A percentile compares a stretch with the other conserved stretches of the same genome.
These are phyloP conservation scores for Coptotermes formosanus DNA, from an alignment of 1,140 invertebrate species.

Conservation along the genomic window DNA sequence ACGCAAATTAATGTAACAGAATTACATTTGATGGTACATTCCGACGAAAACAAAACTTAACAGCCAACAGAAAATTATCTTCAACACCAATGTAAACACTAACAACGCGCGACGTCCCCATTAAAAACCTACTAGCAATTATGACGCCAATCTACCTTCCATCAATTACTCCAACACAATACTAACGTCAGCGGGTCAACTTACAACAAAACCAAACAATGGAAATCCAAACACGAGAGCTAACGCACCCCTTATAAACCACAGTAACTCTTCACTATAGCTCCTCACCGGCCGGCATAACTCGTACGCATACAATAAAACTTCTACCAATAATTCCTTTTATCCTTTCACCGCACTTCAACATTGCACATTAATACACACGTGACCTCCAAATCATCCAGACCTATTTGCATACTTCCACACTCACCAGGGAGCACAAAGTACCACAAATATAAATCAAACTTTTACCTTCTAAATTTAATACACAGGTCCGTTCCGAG, in stretches of 20 bases:
- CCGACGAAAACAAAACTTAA: no score
- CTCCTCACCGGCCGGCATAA: conserved; percentile 40
- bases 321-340: conserved; percentile 9
- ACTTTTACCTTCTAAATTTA: conserved; percentile 33
- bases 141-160: neutral
- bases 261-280: neutral
- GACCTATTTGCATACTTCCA: neutral
- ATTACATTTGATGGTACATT: no score
- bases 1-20: no score
- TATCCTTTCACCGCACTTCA: neutral
- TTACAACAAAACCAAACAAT: neutral
- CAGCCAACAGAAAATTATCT: neutral
- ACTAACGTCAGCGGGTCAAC: no score
- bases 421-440: neutral
- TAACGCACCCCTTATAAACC: neutral
- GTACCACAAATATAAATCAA: conserved; percentile 13
- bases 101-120: conserved; percentile 22
- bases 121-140: neutral
- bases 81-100: conserved; percentile 24
- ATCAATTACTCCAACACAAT: neutral
- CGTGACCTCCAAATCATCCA: neutral
- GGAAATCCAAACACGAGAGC: neutral
- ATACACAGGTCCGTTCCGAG: conserved; percentile 23
- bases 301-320: conserved; percentile 35
- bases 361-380: conserved; percentile 24